A percentile compares a stretch with the other conserved stretches of the same genome.
These are phyloP conservation scores for Camponotus floridanus DNA, from an alignment of 1,140 invertebrate genomes.

Conservation along the genomic window DNA sequence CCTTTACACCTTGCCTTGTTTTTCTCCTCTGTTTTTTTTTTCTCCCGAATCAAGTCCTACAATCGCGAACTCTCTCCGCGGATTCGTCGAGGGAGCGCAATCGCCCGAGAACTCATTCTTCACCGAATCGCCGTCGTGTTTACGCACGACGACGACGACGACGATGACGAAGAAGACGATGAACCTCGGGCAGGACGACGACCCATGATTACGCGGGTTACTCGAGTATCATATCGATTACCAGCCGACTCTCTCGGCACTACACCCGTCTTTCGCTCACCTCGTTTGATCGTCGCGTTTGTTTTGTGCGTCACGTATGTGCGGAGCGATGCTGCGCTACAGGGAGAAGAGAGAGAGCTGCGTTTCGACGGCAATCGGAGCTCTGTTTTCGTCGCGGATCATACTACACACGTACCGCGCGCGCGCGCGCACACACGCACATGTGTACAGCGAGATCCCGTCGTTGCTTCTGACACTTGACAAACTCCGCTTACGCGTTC, in stretches of 20 bases:
- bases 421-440: neutral
- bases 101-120: neutral
- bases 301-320: conserved; percentile 29
- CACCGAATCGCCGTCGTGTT: neutral
- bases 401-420: neutral
- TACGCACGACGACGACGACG: neutral
- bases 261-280: neutral
- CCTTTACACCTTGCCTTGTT: too few relatives aligned
- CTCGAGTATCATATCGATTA: conserved; percentile 52
- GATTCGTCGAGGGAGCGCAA: neutral
- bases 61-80: neutral
- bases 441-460: neutral
- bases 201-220: conserved; percentile 44
- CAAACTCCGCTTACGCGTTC: too few relatives aligned
- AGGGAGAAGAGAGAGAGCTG: neutral
- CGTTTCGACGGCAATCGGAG: conserved; percentile 1
- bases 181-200: conserved; percentile 10
- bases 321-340: neutral
- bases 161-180: neutral
- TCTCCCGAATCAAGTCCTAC: neutral
- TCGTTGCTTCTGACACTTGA: too few relatives aligned
- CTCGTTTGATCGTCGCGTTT: neutral
- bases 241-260: conserved; percentile 13
- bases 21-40: too few relatives aligned
- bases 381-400: conserved; percentile 19